Base-by-base conservation (phyloP, 1,140 invertebrate genomes). In the Microvelia longipes region DNA sequence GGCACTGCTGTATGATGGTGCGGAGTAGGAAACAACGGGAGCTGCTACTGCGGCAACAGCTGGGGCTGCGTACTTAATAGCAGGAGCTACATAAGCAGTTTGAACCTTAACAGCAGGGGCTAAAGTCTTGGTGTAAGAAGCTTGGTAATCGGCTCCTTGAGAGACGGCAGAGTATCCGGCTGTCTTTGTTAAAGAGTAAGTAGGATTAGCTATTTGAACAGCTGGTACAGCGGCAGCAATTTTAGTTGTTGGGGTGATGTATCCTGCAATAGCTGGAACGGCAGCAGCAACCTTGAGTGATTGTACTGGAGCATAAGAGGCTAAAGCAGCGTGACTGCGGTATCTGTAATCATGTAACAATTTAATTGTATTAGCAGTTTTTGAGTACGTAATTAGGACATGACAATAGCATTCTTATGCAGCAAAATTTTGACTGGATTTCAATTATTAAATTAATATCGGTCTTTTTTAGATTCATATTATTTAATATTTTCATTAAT, bases 191-290 rank as follows among this genome's bases (percentile, higher is more conserved):
- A 50, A 63, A 60, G 61, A 70, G 1, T 60, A 27, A 50, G 26
- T 63, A 11, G 66, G 69, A n/a, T 65, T 27, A 2, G 72, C 68
- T 29, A 73, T 65, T 62, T 70, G 68, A 13, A 73, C 60, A 15
- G 73, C 70, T 25, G 73, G 69, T 5, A 69, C 68, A 13, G 71
- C 73, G 29, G 73, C 69, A 15, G 73, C 73, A 25, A 70, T 66
- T 14, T 70, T 70, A 63, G 66, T 63, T 26, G 64, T 66, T 25
- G 65, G 29, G 35, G 70, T 61, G 27, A 69, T 69, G 63, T 73
- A 70, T 13, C 69, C 64, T 24, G 70, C 69, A 24, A 67, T 63
- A 14, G 71, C 68, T 19, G 68, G 68, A 35, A 67, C 67, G 25
- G 72, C 66, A 28, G 67, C 74, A 61, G 69, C 64, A 26, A 72